A percentile compares a stretch with the other conserved stretches of the same genome.
These are phyloP conservation scores for Upupa epops DNA, from an alignment of 2,113 vertebrate species.

Conservation along the genomic window DNA sequence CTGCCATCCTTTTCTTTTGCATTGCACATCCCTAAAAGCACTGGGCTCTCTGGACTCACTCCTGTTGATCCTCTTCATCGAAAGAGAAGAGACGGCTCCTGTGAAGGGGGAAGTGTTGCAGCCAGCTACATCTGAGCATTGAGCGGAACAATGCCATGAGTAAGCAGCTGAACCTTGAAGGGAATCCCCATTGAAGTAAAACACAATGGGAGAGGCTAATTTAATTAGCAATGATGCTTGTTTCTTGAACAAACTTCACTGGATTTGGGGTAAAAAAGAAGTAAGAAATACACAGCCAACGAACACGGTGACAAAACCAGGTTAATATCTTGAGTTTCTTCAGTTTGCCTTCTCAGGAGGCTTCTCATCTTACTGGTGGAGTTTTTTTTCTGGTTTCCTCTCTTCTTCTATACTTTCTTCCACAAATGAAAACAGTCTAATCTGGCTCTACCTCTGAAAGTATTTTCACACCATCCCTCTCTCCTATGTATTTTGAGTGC, in stretches of 20 bases:
- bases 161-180: slow-evolving; percentile 62
- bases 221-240: slow-evolving; percentile 73
- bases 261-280: not conserved
- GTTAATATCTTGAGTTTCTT: not conserved
- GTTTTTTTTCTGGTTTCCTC: not conserved
- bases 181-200: slow-evolving; percentile 68
- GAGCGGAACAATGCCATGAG: slow-evolving; percentile 53
- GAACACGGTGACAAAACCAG: not conserved
- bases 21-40: not conserved
- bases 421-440: not conserved
- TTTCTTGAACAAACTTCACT: slow-evolving; percentile 60
- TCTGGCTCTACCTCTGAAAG: not conserved
- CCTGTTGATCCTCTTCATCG: slow-evolving; percentile 54
- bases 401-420: not conserved
- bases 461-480: not conserved
- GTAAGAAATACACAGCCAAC: not conserved
- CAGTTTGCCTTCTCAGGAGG: not conserved
- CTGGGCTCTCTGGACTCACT: slow-evolving; percentile 25
- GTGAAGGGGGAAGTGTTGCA: slow-evolving; percentile 39
- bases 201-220: slow-evolving; percentile 63
- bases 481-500: not conserved
- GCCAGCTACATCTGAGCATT: not conserved
- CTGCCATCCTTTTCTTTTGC: slow-evolving; percentile 32
- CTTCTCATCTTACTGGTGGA: not conserved
- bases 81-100: slow-evolving; percentile 65